A percentile compares a stretch with the other conserved stretches of the same genome.
Conservation (phyloP, 2,797 vertebrate genomes). For the Peromyscus eremicus region DNA sequence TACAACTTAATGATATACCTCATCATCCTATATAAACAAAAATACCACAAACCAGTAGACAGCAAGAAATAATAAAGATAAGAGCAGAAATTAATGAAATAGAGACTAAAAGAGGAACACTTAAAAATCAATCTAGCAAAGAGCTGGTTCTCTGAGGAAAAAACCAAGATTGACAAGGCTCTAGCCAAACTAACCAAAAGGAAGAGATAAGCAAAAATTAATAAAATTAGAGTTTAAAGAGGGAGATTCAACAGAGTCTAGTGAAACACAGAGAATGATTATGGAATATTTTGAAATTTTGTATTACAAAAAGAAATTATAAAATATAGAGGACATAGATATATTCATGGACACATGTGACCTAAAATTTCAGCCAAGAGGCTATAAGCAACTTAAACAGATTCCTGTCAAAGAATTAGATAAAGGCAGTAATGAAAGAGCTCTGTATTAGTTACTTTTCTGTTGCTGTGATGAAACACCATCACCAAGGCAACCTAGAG, state of each 20-base stretch:
- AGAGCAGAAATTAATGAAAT: background rate
- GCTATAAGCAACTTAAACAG: background rate
- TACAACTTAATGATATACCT: background rate
- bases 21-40: background rate
- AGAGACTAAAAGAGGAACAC: background rate
- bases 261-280: background rate
- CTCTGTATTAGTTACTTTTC: background rate
- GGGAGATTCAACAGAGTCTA: background rate
- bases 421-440: background rate
- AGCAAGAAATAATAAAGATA: background rate
- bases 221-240: background rate
- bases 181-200: background rate
- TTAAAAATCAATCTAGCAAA: background rate
- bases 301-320: background rate
- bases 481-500: background rate
- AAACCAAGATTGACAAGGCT: background rate
- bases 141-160: background rate
- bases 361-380: background rate
- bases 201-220: background rate
- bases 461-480: background rate
- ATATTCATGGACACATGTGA: background rate
- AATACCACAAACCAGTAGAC: background rate
- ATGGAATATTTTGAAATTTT: background rate
- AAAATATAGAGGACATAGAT: background rate
- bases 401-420: background rate